Evolutionary conservation across 2,888 invertebrate species (phyloP).

Genomic region (Isoperla grammatica): DNA sequence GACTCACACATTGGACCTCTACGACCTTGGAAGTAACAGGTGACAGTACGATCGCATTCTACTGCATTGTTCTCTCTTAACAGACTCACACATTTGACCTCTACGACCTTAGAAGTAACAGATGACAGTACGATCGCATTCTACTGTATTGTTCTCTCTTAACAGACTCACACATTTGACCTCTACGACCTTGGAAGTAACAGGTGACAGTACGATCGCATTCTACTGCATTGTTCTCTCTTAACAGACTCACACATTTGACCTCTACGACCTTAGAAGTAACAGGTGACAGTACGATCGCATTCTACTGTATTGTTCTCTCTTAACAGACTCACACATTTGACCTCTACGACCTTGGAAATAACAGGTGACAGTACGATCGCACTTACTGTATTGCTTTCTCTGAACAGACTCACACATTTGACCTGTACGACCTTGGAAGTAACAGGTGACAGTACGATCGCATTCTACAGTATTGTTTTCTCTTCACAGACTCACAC

Average conservation of each 20-base stretch:
- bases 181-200: conserved; percentile 55
- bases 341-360: conserved; percentile 55
- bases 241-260: conserved; percentile 51
- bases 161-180: conserved; percentile 51
- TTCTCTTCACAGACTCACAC: conserved; percentile 47
- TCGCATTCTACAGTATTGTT: conserved; percentile 38
- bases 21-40: conserved; percentile 54
- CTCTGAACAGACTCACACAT: conserved; percentile 48
- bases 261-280: conserved; percentile 55
- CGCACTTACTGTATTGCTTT: conserved; percentile 34
- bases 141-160: conserved; percentile 35
- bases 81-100: conserved; percentile 53
- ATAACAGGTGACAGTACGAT: conserved; percentile 51
- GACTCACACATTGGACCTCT: conserved; percentile 52
- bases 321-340: conserved; percentile 50
- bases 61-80: conserved; percentile 37
- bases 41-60: conserved; percentile 49
- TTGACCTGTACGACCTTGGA: conserved; percentile 55
- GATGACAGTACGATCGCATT: conserved; percentile 49
- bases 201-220: conserved; percentile 49
- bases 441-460: conserved; percentile 51
- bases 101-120: conserved; percentile 52
- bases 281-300: conserved; percentile 50
- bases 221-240: conserved; percentile 25
- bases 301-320: conserved; percentile 31